Conservation (phyloP, 1,140 invertebrate genomes). For the Cherax destructor region DNA sequence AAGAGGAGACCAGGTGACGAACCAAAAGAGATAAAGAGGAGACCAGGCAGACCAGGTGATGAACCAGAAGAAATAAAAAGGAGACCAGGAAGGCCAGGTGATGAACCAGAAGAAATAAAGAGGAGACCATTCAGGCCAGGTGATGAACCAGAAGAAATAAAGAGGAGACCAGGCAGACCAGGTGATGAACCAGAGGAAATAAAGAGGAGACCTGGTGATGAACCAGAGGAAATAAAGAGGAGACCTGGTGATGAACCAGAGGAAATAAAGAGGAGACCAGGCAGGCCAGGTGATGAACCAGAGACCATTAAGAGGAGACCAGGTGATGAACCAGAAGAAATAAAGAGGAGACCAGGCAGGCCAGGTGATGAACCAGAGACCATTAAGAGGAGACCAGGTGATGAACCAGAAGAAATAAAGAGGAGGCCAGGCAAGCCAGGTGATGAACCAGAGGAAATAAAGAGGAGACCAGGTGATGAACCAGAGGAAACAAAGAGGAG, state of each 20-base stretch:
- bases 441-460: conserved; percentile 9
- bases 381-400: conserved; percentile 1
- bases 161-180: not conserved
- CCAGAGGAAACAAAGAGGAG: conserved; percentile 23
- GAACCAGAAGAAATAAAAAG: conserved; percentile 14
- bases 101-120: conserved; percentile 13
- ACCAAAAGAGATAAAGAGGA: conserved; percentile 13
- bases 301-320: not conserved
- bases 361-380: conserved; percentile 14
- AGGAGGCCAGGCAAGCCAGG: not conserved
- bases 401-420: too few species aligned
- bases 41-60: conserved; percentile 14
- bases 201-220: too few species aligned
- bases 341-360: not conserved
- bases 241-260: too few species aligned
- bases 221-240: too few species aligned
- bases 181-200: not conserved
- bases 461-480: conserved; percentile 18
- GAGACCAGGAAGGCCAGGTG: conserved; percentile 7
- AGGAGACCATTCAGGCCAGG: conserved; percentile 27
- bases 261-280: not conserved
- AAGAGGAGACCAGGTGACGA: conserved; percentile 11
- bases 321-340: conserved; percentile 4
- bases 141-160: not conserved
- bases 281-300: conserved; percentile 19